phyloP scores from a whole-genome alignment of 64 coral and sea anemone genomes.

The Catalaphyllia jardinei region DNA sequence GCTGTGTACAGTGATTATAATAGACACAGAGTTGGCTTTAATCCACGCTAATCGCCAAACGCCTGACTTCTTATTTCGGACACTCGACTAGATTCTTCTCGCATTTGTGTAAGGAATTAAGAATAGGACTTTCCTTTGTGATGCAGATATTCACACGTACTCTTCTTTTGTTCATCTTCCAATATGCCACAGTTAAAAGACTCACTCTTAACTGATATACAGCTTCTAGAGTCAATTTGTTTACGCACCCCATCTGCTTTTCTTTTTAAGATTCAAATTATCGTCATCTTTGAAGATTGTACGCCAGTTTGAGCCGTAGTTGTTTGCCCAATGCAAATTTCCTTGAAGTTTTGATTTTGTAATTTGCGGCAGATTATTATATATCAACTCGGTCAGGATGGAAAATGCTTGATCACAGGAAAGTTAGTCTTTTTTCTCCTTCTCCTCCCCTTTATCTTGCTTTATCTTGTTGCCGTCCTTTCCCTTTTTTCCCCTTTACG shows the following conservation, averaged over 20 bases:
- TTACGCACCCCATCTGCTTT: neutral
- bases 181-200: neutral
- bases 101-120: neutral
- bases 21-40: too few relatives aligned
- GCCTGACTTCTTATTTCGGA: too few relatives aligned
- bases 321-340: constrained; percentile 21
- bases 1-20: too few relatives aligned
- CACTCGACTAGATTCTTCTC: neutral
- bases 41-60: too few relatives aligned
- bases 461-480: too few relatives aligned
- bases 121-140: neutral
- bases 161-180: neutral
- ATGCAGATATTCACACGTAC: neutral
- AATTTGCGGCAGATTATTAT: neutral
- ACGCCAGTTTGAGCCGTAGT: neutral
- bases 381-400: neutral
- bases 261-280: neutral
- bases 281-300: neutral
- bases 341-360: constrained; percentile 10
- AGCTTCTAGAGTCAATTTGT: neutral
- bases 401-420: neutral
- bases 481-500: too few relatives aligned
- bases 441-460: too few relatives aligned
- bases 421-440: too few relatives aligned
- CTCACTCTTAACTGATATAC: neutral